Evolutionary conservation across 2,113 vertebrate genomes (phyloP).

Genomic region (Crotophaga sulcirostris): DNA sequence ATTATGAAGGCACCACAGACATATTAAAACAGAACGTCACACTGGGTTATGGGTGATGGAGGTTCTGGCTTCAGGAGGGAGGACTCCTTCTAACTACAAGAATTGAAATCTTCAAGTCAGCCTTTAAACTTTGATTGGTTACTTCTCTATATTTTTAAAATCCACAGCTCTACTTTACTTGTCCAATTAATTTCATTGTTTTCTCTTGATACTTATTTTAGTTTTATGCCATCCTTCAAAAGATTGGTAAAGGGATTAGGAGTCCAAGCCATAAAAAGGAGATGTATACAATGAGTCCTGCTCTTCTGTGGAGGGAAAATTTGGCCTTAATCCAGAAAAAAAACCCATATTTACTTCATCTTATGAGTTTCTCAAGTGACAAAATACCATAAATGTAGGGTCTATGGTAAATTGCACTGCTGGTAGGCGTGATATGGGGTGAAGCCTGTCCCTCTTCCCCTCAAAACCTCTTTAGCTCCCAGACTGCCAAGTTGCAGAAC

Average conservation of each 20-base stretch:
- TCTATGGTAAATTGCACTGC: neutral
- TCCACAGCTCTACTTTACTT: neutral
- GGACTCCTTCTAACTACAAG: neutral
- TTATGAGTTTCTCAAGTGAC: neutral
- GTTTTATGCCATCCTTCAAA: neutral
- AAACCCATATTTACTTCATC: neutral
- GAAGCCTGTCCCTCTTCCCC: neutral
- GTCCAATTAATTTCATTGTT: neutral
- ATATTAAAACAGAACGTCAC: neutral
- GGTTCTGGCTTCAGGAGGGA: neutral
- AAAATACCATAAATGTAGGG: neutral
- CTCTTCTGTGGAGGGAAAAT: neutral
- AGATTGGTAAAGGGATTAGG: neutral
- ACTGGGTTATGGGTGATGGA: neutral
- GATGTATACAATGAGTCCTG: neutral
- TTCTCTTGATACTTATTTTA: neutral
- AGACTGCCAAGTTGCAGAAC: neutral
- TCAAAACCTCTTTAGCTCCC: neutral
- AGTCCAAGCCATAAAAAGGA: neutral
- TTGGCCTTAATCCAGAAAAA: neutral
- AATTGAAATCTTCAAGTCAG: neutral
- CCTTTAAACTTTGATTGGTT: neutral
- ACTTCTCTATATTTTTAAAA: neutral
- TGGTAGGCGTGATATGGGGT: neutral
- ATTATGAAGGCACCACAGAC: neutral